Conservation (phyloP, 2,888 invertebrate species). For the Catonia carolina region DNA sequence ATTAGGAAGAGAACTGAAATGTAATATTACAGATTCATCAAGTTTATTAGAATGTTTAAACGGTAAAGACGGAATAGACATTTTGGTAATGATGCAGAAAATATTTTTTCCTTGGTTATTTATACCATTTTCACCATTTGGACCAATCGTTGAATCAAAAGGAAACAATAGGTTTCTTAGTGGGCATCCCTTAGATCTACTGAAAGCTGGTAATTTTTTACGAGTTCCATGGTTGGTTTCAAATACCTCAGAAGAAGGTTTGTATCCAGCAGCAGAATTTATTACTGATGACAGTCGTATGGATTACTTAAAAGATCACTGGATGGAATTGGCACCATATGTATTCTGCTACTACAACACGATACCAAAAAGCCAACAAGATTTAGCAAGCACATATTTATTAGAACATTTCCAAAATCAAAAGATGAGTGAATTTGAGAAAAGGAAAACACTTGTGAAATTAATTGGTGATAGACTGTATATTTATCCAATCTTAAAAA, state of each 20-base stretch:
- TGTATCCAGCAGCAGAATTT: constrained; percentile 57
- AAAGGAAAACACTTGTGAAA: too few relatives aligned
- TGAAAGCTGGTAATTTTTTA: constrained; percentile 52
- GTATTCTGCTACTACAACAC: constrained; percentile 35
- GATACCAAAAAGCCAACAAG: constrained; percentile 3
- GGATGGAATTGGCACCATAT: constrained; percentile 33
- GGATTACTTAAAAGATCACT: constrained; percentile 28
- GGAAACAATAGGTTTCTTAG: constrained; percentile 51
- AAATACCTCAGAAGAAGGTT: constrained; percentile 63
- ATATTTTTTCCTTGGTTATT: constrained; percentile 50
- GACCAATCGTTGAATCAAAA: constrained; percentile 56
- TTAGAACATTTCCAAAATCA: too few relatives aligned
- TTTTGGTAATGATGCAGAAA: constrained; percentile 18
- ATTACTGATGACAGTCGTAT: constrained; percentile 12
- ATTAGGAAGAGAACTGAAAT: constrained; percentile 56
- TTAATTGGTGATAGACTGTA: neutral
- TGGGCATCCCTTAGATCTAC: constrained; percentile 55
- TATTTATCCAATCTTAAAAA: neutral
- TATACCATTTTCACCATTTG: constrained; percentile 65
- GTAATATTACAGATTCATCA: constrained; percentile 45
- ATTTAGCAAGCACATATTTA: too few relatives aligned
- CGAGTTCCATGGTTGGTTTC: constrained; percentile 62
- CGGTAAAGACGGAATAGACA: constrained; percentile 48
- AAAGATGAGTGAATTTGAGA: too few relatives aligned
- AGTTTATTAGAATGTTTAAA: constrained; percentile 60